Evolutionary conservation across 1,140 invertebrate genomes (phyloP), one percentile per base, ranked within the genome.

Genomic region (Bombus haemorrhoidalis): DNA sequence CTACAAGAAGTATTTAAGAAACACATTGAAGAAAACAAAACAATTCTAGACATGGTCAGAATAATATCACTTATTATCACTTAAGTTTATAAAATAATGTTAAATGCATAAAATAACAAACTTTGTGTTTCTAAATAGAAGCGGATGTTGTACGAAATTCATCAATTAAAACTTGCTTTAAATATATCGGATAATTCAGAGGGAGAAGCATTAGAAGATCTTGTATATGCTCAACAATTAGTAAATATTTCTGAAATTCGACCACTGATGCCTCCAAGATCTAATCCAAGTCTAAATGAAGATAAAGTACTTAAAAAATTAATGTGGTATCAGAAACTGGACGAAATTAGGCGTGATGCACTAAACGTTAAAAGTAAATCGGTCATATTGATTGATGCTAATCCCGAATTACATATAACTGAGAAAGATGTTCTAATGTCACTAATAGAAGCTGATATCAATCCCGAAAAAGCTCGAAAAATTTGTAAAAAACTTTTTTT

Each of bases 81-180:
- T 66, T 47, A 57, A 39, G 62, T 81, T 64, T 39, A 32, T 22
- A 28, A 78, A 32, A 59, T 66, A 53, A 72, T 66, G 43, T 39
- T 25, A 28, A 57, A 28, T 13, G 3, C 25, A 41, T 34, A 37
- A 57, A 81, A 22, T 83, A 72, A 76, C 84, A 66, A 41, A n/a
- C 37, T 81, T 15, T 37, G 10, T 76, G 47, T 62, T 0, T 82
- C 59, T 76, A 25, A 59, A 71, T 87, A 95, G 95, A 90, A 94
- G 84, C 94, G 91, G 91, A 95, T 95, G 95, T 83, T 94, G 13
- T 92, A 94, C 34, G 95, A 95, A 87, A 93, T 95, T 9, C 92
- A 95, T 78, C 94, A 94, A 66, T 86, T 95, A 39, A 95, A 94
- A 83, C 89, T 91, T n/a, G 93, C 94, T 59, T 88, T 95, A 43